phyloP scores from a whole-genome alignment of 35 echinoderm and acorn worm genomes.

The Lytechinus pictus region DNA sequence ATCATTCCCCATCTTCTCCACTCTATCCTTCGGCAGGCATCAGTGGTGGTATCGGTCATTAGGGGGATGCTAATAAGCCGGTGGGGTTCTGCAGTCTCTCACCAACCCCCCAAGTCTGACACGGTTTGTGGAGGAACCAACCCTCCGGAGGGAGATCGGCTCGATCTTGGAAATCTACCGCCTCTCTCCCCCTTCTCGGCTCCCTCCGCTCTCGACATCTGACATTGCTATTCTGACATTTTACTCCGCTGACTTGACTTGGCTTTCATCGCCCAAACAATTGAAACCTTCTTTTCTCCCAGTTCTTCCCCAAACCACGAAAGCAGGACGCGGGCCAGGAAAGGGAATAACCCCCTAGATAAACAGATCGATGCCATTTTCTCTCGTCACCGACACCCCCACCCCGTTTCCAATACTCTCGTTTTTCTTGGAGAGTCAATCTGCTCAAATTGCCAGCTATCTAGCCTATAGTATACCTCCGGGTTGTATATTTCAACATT shows the following conservation, averaged over 20 bases:
- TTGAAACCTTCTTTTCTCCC: neutral
- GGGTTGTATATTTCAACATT: neutral
- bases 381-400: conserved; percentile 4
- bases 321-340: neutral
- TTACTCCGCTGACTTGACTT: neutral
- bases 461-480: neutral
- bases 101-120: neutral
- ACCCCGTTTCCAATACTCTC: neutral
- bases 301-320: neutral
- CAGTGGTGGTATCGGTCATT: neutral
- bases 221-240: neutral
- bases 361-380: neutral
- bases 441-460: neutral
- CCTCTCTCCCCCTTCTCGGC: neutral
- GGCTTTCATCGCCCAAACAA: conserved; percentile 22
- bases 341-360: conserved; percentile 33
- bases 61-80: conserved; percentile 39
- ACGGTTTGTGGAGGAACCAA: neutral
- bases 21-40: neutral
- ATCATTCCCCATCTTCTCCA: neutral
- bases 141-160: neutral
- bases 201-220: neutral
- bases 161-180: neutral
- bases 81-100: neutral
- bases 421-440: neutral